Conservation (phyloP, 2,113 vertebrate species). For the Ageneiosus marmoratus region DNA sequence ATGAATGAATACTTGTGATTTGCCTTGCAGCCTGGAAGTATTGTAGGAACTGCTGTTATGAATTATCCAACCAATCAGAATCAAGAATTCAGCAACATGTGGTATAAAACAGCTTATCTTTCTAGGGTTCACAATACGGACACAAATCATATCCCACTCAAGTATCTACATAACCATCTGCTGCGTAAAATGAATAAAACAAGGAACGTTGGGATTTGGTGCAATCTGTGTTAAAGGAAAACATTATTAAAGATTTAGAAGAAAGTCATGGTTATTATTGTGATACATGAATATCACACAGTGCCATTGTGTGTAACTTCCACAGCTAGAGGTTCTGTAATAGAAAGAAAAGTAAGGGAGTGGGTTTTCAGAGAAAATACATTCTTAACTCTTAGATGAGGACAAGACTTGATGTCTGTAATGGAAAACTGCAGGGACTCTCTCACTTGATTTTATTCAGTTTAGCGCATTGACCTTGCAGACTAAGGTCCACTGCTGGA, state of each 20-base stretch:
- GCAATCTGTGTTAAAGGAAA: neutral
- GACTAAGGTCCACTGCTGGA: slow-evolving; percentile 54
- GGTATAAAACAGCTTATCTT: neutral
- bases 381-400: slow-evolving; percentile 36
- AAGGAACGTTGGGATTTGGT: neutral
- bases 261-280: slow-evolving; percentile 10
- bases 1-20: neutral
- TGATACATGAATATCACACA: slow-evolving; percentile 3
- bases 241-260: neutral
- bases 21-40: neutral
- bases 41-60: neutral
- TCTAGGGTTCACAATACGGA: neutral
- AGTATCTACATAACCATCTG: neutral
- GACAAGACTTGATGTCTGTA: slow-evolving; percentile 28
- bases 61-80: neutral
- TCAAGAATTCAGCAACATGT: neutral
- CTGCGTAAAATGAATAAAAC: neutral
- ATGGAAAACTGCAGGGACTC: slow-evolving; percentile 44
- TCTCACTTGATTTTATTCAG: slow-evolving; percentile 22
- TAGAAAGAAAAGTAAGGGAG: neutral
- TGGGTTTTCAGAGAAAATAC: slow-evolving; percentile 32
- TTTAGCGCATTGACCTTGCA: slow-evolving; percentile 52
- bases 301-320: neutral
- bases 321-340: neutral
- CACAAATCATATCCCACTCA: neutral